These are phyloP conservation scores for Nasonovia ribisnigri DNA, from an alignment of 2,888 invertebrate genomes.

Conservation along the genomic window DNA sequence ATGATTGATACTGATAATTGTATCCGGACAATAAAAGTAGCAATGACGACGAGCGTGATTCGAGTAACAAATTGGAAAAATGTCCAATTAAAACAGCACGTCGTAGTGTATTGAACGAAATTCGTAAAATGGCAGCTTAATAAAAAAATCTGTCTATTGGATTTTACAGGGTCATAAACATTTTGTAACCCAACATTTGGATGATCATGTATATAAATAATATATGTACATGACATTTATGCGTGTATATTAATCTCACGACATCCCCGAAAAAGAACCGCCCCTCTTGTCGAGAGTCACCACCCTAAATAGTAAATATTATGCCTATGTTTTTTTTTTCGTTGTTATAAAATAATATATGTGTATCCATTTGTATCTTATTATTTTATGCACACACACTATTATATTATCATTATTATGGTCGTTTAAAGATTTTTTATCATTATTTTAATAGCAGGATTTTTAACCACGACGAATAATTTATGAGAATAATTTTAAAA, in stretches of 20 bases:
- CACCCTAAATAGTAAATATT: background rate
- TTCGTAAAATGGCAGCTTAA: background rate
- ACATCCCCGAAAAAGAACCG: background rate
- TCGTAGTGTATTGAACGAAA: background rate
- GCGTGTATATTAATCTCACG: background rate
- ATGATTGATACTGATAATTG: background rate
- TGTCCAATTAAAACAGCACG: background rate
- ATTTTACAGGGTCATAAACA: background rate
- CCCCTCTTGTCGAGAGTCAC: background rate
- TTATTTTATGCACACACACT: background rate
- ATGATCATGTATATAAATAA: background rate
- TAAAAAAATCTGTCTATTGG: background rate
- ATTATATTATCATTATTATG: background rate
- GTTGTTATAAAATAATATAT: background rate
- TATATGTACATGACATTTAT: background rate
- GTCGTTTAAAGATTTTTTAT: background rate
- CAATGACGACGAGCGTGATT: background rate
- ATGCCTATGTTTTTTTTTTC: background rate
- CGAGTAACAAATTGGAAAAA: background rate
- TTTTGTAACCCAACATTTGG: background rate
- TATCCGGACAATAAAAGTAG: background rate
- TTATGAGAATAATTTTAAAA: slow-evolving; percentile 9
- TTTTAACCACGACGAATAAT: slow-evolving; percentile 1
- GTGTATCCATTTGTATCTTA: background rate
- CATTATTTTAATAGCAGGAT: slow-evolving; percentile 5